Conservation (phyloP, 2,888 invertebrate genomes). For the Synergus laeviventris region DNA sequence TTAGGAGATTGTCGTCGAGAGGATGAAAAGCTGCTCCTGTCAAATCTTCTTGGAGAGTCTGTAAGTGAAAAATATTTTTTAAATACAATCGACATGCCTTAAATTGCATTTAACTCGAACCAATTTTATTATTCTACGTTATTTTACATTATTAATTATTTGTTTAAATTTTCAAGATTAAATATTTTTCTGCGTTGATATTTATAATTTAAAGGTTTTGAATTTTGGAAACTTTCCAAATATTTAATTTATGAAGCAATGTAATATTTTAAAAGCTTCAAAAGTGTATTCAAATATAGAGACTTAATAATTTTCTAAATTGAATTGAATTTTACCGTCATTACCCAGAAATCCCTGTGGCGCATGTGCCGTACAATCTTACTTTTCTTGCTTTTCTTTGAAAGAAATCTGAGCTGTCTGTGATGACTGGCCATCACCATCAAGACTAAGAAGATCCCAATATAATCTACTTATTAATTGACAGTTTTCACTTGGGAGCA, state of each 20-base stretch:
- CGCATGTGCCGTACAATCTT: not conserved
- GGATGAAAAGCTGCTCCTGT: conserved; percentile 95
- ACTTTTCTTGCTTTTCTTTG: not conserved
- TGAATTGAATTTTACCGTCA: not conserved
- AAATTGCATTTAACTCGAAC: too few relatives aligned
- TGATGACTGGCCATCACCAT: too few relatives aligned
- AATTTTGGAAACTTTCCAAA: too few relatives aligned
- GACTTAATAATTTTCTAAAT: too few relatives aligned
- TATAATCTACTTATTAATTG: too few relatives aligned
- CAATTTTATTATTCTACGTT: not conserved
- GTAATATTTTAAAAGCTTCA: too few relatives aligned
- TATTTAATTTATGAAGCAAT: too few relatives aligned
- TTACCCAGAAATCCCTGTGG: not conserved
- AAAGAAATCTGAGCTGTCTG: too few relatives aligned
- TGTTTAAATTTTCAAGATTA: too few relatives aligned
- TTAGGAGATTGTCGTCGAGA: conserved; percentile 91
- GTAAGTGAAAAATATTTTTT: conserved; percentile 54
- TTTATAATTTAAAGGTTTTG: not conserved
- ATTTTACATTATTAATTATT: not conserved
- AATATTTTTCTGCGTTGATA: too few relatives aligned
- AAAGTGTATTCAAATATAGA: too few relatives aligned
- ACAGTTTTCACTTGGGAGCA: not conserved
- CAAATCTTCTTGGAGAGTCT: conserved; percentile 93
- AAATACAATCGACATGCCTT: not conserved
- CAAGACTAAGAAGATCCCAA: too few relatives aligned